These are phyloP conservation scores for Timandra comae DNA, from an alignment of 2,888 invertebrate genomes.

Conservation along the genomic window DNA sequence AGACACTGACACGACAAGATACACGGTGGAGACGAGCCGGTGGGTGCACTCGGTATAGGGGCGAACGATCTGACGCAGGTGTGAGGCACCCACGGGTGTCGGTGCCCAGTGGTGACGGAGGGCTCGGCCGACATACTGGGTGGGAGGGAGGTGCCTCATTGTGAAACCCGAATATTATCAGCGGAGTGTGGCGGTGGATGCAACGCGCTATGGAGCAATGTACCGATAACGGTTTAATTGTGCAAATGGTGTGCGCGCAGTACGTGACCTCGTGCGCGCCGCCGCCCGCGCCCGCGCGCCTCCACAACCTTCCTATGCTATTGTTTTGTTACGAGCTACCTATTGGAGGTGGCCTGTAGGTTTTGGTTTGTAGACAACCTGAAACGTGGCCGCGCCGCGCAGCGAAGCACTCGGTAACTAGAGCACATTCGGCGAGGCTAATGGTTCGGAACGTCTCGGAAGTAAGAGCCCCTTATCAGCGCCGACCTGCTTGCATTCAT, in stretches of 20 bases:
- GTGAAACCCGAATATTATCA: too few species aligned
- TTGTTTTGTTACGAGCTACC: background rate
- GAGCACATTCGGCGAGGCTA: conserved; percentile 33
- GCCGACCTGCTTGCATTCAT: conserved; percentile 5
- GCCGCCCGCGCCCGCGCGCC: conserved; percentile 1
- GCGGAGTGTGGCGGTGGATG: conserved; percentile 6
- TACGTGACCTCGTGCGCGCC: conserved; percentile 3
- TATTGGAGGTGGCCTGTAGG: background rate
- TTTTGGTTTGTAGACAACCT: background rate
- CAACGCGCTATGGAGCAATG: conserved; percentile 16
- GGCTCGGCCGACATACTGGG: too few species aligned
- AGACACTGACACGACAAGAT: too few species aligned
- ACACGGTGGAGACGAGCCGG: too few species aligned
- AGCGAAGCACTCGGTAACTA: conserved; percentile 25
- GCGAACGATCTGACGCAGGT: too few species aligned
- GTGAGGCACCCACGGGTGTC: too few species aligned
- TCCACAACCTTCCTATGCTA: background rate
- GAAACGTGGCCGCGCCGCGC: conserved; percentile 23
- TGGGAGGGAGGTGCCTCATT: too few species aligned
- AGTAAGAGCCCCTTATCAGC: conserved; percentile 51
- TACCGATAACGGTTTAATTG: conserved; percentile 15
- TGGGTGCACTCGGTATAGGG: too few species aligned
- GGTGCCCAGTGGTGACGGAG: too few species aligned
- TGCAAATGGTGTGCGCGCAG: conserved; percentile 13
- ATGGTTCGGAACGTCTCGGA: conserved; percentile 66